Evolutionary conservation across 1,140 invertebrate genomes (phyloP), one percentile per base, ranked within the genome.

Genomic region (Zaprionus tsacasi): DNA sequence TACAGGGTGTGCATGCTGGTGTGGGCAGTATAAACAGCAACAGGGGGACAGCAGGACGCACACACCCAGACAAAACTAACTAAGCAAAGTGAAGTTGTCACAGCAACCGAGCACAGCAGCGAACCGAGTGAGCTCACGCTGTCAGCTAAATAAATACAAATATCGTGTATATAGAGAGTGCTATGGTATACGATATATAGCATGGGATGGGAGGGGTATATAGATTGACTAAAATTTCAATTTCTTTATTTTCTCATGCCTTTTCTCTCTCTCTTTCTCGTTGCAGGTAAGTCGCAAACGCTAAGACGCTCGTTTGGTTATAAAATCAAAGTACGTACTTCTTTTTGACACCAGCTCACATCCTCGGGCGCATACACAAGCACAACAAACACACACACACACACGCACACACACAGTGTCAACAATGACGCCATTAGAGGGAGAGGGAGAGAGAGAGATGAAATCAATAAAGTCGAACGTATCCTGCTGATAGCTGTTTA

Each of bases 241-340:
- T 89, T 89, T 81, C 77, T 81, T 87, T 79, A 70, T 59, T 57
- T 54, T 45, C 40, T 45, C 40, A 45, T 45, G 40, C 40, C 40
- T 12, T 30, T n/a, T 38, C 45, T 40, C 21, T 61, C 57, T 75
- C 61, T 65, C 56, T 80, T 58, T 81, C 36, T 71, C 40, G 33
- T 77, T 77, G 17, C 76, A 87, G 82, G 82, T 87, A 81, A 87
- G 82, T 89, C 69, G 66, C 58, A 67, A 63, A 59, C 25, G 40
- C 40, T 63, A 60, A 76, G 50, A 67, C 82, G 71, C 70, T 79
- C 65, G 72, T 68, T 81, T 75, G 68, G 77, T 89, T 88, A 87
- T 88, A 88, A 88, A 88, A 88, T 89, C 83, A 88, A 89, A 88
- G 83, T 88, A 88, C 74, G 74, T 88, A 89, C 85, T 82, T 88